Conservation (phyloP, 2,797 vertebrate species). For the Chromis chromis region DNA sequence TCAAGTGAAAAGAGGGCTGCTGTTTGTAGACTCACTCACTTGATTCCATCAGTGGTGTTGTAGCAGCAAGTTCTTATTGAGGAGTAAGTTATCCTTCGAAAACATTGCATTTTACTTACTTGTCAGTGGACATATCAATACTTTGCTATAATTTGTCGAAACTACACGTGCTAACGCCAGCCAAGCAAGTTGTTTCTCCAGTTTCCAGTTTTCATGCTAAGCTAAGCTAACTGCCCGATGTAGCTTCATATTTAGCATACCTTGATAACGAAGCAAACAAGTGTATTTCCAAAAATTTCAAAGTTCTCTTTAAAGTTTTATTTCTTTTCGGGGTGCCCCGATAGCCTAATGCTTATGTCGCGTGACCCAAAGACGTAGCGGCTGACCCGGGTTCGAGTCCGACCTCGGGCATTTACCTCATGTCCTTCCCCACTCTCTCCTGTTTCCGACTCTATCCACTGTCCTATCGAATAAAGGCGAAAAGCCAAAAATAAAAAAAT, state of each 20-base stretch:
- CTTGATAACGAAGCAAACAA: neutral
- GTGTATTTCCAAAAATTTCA: neutral
- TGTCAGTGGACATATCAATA: neutral
- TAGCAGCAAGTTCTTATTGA: neutral
- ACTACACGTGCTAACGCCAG: neutral
- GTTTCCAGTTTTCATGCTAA: slow-evolving; percentile 2
- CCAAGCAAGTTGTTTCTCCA: neutral
- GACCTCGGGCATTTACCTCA: too few species aligned
- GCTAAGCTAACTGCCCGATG: neutral
- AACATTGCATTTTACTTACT: neutral
- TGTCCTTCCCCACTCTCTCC: too few species aligned
- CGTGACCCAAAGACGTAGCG: too few species aligned
- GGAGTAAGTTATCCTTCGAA: neutral
- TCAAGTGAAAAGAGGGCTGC: neutral
- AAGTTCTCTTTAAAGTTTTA: neutral
- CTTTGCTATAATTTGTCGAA: neutral
- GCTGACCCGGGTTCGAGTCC: too few species aligned
- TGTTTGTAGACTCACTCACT: neutral
- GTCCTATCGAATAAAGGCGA: too few species aligned
- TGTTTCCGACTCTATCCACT: too few species aligned
- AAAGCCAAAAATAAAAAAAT: too few species aligned
- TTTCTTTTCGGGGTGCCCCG: too few species aligned
- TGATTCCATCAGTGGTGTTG: neutral
- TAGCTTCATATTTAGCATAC: neutral
- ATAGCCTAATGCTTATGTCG: too few species aligned